phyloP scores from a whole-genome alignment of 2,113 vertebrate species.

The Herpailurus yagouaroundi region DNA sequence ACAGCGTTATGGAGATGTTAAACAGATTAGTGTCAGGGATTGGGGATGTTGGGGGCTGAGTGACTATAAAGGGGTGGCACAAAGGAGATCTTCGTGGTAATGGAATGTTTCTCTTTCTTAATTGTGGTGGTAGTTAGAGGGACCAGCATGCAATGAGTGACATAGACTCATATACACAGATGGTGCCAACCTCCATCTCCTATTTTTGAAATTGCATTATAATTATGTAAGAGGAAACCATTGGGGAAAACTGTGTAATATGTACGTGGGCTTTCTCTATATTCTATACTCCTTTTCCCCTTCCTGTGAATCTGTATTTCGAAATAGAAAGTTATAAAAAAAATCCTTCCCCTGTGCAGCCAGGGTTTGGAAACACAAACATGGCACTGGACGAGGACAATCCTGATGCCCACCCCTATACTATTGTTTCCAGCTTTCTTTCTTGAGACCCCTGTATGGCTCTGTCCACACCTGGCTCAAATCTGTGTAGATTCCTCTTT shows the following conservation, averaged over 20 bases:
- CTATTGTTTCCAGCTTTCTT: neutral
- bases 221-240: neutral
- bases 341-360: neutral
- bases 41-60: neutral
- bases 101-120: neutral
- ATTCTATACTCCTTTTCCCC: neutral
- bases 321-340: neutral
- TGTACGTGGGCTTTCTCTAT: neutral
- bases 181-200: neutral
- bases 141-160: neutral
- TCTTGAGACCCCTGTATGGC: neutral
- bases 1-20: neutral
- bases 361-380: neutral
- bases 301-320: conserved; percentile 1
- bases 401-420: neutral
- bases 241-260: neutral
- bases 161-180: neutral
- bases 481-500: neutral
- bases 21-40: neutral
- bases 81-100: neutral
- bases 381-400: neutral
- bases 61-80: neutral
- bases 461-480: neutral
- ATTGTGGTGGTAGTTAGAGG: neutral
- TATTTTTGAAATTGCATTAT: neutral